Percentiles rank a stretch among this genome's conserved stretches.
These are phyloP conservation scores for Listrodromus nycthemerus DNA, from an alignment of 2,888 invertebrate genomes.

Conservation along the genomic window DNA sequence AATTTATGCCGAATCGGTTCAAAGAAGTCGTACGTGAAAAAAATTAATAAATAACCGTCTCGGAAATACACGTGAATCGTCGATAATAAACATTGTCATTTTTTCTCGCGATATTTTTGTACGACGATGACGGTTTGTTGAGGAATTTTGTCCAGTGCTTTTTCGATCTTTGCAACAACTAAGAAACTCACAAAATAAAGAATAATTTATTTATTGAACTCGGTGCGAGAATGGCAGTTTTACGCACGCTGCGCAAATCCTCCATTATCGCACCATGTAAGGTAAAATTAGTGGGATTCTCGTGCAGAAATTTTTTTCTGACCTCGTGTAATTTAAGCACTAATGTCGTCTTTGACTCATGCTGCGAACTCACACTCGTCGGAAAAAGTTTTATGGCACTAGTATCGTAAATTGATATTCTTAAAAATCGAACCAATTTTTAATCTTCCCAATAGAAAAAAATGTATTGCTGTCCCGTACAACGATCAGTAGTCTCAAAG, in stretches of 20 bases:
- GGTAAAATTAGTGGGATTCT: too few species aligned
- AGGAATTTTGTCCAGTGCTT: slow-evolving; percentile 42
- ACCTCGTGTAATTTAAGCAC: too few species aligned
- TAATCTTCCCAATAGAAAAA: neutral
- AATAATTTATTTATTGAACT: neutral
- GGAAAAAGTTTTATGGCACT: too few species aligned
- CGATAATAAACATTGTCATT: neutral
- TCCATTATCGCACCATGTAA: too few species aligned
- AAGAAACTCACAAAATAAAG: neutral
- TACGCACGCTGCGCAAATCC: too few species aligned
- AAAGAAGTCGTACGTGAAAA: slow-evolving; percentile 56
- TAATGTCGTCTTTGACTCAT: too few species aligned
- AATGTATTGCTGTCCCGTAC: neutral
- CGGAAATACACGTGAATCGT: neutral
- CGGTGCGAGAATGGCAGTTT: too few species aligned
- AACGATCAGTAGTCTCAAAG: neutral
- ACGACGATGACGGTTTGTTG: slow-evolving; percentile 29
- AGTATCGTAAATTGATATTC: too few species aligned
- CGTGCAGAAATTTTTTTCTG: too few species aligned
- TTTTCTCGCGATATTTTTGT: neutral
- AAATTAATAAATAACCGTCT: slow-evolving; percentile 19
- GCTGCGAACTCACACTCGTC: too few species aligned
- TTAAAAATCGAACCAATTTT: neutral
- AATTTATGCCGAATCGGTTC: slow-evolving; percentile 25
- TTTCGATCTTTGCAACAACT: neutral